Base-by-base conservation (phyloP, 2,888 invertebrate genomes). In the Lordiphosa fenestrarum region DNA sequence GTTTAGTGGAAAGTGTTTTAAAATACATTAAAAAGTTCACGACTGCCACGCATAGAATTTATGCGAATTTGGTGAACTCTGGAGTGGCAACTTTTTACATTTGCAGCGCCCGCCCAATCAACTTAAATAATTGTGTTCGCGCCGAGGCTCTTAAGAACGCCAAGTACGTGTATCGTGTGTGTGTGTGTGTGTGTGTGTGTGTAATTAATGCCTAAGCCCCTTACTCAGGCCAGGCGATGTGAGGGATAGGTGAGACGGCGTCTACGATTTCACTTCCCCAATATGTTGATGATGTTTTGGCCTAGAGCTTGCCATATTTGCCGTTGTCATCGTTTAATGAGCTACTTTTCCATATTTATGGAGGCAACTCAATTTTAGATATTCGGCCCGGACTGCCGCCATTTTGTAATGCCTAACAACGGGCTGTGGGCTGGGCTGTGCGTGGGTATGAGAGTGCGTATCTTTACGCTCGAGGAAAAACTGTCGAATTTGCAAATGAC, bases 1-100 rank as follows among this genome's bases (percentile, higher is more conserved):
- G 82, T 85, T 81, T 85, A 84, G 85, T 84, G 85, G 85, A 82
- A 82, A 82, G 81, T 82, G 84, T 82, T 82, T 82, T 82, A 82
- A 82, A 85, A 82, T 85, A 85, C 81, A 82, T 82, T 82, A 82
- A 82, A 84, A 82, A 82, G 82, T 82, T 82, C 84, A 74, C 69
- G 85, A 76, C 78, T 74, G 83, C 83, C 76, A 83, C 85, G 85
- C 83, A 84, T 84, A 80, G 76, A 80, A 80, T 80, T 80, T 80
- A 80, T 80, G 78, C 85, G 85, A 83, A 83, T 76, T 80, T 80
- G 70, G 78, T 80, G 81, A 80, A 80, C 85, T 83, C 84, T 48
- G 65, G 73, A 84, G 76, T 75, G 83, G 60, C 82, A 78, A 77
- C 82, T 77, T 77, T 77, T 74, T 77, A 74, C 84, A 81, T 77